A percentile compares a stretch with the other conserved stretches of the same genome.
phyloP scores from a whole-genome alignment of 2,888 invertebrate genomes.

The Scaptodrosophila latifasciaeformis region DNA sequence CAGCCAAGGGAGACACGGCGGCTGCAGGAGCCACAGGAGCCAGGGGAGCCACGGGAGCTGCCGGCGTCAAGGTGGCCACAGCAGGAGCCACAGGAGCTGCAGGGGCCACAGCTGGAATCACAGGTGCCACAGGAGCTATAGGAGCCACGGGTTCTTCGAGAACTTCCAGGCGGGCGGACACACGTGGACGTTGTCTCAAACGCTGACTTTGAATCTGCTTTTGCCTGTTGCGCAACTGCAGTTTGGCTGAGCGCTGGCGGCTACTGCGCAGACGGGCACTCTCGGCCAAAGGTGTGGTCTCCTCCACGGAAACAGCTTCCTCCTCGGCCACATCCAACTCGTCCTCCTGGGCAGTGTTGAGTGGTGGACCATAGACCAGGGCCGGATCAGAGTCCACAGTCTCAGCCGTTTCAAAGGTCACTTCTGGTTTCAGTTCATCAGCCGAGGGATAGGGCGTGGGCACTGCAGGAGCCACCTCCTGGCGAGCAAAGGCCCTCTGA shows the following conservation, averaged over 20 bases:
- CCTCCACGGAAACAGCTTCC: constrained; percentile 31
- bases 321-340: constrained; percentile 43
- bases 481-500: constrained; percentile 45
- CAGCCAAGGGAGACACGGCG: constrained; percentile 17
- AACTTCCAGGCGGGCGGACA: constrained; percentile 56
- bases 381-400: constrained; percentile 45
- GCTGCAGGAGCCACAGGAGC: too few relatives aligned
- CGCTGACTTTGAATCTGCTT: constrained; percentile 38
- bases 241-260: constrained; percentile 40
- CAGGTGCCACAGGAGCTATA: background rate
- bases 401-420: constrained; percentile 34
- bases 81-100: constrained; percentile 28
- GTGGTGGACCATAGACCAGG: constrained; percentile 64
- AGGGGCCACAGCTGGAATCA: constrained; percentile 12
- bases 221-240: constrained; percentile 37
- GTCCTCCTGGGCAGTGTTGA: constrained; percentile 34
- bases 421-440: constrained; percentile 59
- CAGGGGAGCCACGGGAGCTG: too few relatives aligned
- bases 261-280: constrained; percentile 41
- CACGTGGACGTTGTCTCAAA: too few relatives aligned
- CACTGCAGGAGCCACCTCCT: constrained; percentile 37
- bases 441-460: constrained; percentile 66
- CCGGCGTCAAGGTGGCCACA: too few relatives aligned
- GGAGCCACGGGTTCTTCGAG: constrained; percentile 13
- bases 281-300: constrained; percentile 32